Percentiles rank a stretch among this genome's conserved stretches.
These are phyloP conservation scores for Macropus fuliginosus DNA, from an alignment of 2,797 vertebrate species.

Conservation along the genomic window DNA sequence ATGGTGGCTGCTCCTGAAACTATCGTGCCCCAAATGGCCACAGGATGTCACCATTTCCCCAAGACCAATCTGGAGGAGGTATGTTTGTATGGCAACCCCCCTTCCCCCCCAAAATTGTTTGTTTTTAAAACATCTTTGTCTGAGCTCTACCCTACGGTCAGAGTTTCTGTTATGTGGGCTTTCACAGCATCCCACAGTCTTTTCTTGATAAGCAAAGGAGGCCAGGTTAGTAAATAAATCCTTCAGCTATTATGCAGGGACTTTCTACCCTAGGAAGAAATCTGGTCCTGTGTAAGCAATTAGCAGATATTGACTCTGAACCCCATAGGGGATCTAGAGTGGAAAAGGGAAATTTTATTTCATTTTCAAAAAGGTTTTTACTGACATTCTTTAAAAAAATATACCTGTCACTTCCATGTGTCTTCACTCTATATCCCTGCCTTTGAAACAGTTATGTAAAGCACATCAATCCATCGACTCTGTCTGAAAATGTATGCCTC, in stretches of 20 bases:
- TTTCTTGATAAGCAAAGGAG: background rate
- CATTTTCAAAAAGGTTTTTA: background rate
- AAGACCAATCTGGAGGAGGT: background rate
- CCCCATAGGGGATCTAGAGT: background rate
- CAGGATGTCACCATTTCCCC: background rate
- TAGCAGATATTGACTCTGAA: background rate
- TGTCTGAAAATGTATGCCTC: background rate
- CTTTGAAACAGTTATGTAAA: background rate
- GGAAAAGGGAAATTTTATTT: background rate
- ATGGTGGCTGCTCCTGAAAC: background rate
- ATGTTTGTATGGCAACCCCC: background rate
- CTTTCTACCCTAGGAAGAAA: background rate
- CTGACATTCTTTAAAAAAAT: background rate
- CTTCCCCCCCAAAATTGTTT: background rate
- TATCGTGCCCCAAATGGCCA: background rate
- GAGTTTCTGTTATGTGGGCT: background rate
- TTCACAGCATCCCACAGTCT: background rate
- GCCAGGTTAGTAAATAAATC: background rate
- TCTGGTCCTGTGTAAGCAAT: background rate
- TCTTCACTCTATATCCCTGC: background rate
- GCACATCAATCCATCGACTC: background rate
- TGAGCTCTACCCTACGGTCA: background rate
- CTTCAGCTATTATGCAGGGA: background rate
- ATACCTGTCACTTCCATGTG: background rate
- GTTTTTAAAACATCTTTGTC: accelerated